These are phyloP conservation scores for Phymorhynchus buccinoides DNA, from an alignment of 1,140 invertebrate genomes.

Conservation along the genomic window DNA sequence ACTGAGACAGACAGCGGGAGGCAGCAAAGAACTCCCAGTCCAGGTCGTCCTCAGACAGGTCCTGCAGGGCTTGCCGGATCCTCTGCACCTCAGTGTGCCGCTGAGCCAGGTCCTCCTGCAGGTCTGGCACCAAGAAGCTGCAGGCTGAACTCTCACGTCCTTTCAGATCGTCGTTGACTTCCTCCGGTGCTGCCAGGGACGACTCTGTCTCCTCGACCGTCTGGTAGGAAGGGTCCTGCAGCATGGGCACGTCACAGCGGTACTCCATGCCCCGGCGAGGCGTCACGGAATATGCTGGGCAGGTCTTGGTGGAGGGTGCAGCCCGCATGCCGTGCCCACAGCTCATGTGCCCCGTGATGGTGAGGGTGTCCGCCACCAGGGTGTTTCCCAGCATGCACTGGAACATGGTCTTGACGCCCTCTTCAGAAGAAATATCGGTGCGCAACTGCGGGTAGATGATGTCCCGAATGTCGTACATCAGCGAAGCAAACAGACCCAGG, in stretches of 20 bases:
- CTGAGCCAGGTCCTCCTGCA: background rate
- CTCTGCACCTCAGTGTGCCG: background rate
- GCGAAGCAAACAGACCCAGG: background rate
- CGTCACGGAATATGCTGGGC: too few relatives aligned
- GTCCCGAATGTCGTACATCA: background rate
- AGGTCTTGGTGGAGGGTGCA: background rate
- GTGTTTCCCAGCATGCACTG: background rate
- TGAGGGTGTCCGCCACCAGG: background rate
- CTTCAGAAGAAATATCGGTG: background rate
- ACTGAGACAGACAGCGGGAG: constrained; percentile 22
- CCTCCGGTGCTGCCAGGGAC: background rate
- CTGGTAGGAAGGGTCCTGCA: background rate
- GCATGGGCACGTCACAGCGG: background rate
- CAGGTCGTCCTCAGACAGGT: constrained; percentile 25
- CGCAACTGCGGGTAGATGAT: background rate
- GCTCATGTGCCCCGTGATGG: background rate
- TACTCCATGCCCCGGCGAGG: background rate
- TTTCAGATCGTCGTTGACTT: background rate
- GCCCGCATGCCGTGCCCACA: background rate
- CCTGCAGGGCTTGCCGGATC: background rate
- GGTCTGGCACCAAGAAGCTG: background rate
- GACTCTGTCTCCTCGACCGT: background rate
- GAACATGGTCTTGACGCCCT: background rate
- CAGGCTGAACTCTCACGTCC: background rate
- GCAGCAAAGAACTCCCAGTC: constrained; percentile 33